Conservation (phyloP, 1,140 invertebrate species). For the Drosophila bifasciata region DNA sequence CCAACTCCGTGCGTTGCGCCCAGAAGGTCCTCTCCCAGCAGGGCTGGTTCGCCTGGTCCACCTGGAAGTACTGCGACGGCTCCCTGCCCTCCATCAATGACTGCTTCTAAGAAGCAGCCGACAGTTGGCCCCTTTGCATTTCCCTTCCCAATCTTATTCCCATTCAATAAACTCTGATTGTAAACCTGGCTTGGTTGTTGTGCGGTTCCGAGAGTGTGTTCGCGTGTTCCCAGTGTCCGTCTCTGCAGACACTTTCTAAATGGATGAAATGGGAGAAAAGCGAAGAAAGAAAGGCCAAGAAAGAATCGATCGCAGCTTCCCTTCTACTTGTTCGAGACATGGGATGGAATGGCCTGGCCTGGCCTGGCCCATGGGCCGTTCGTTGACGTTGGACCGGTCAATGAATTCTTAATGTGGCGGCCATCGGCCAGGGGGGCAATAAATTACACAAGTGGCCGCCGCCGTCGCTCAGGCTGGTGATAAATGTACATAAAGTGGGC, state of each 20-base stretch:
- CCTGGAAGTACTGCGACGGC: slow-evolving; percentile 66
- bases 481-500: slow-evolving; percentile 47
- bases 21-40: slow-evolving; percentile 63
- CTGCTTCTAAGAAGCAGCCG: slow-evolving; percentile 49
- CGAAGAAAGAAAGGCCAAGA: slow-evolving; percentile 21
- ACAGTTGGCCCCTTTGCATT: too few species aligned
- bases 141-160: too few species aligned
- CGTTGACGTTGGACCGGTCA: slow-evolving; percentile 67
- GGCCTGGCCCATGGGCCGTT: slow-evolving; percentile 62
- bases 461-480: slow-evolving; percentile 46
- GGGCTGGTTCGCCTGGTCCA: slow-evolving; percentile 75
- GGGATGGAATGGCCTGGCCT: too few species aligned
- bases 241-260: slow-evolving; percentile 55
- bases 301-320: slow-evolving; percentile 51
- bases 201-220: too few species aligned
- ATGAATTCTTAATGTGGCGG: slow-evolving; percentile 75
- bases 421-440: slow-evolving; percentile 52
- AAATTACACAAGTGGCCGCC: slow-evolving; percentile 72
- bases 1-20: slow-evolving; percentile 65
- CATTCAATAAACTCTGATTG: too few species aligned
- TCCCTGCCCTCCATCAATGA: slow-evolving; percentile 61
- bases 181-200: too few species aligned
- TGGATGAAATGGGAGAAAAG: slow-evolving; percentile 38
- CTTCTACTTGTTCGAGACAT: slow-evolving; percentile 37
- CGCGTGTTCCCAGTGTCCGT: slow-evolving; percentile 7